Evolutionary conservation across 2,888 invertebrate species (phyloP).

Genomic region (Tyria jacobaeae): DNA sequence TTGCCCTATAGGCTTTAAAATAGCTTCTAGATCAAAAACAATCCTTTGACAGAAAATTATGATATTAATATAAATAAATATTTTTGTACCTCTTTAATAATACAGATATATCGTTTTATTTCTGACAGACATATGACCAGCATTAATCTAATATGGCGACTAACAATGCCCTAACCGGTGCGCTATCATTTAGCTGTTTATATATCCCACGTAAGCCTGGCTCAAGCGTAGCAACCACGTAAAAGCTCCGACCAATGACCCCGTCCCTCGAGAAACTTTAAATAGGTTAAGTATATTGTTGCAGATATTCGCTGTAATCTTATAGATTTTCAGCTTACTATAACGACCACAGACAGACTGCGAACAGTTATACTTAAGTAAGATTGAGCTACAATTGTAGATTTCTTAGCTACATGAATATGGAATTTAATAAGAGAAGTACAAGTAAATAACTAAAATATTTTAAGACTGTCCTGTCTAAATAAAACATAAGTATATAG

Average conservation of each 20-base stretch:
- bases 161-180: neutral
- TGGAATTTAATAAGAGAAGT: too few relatives aligned
- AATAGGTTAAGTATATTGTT: neutral
- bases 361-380: too few relatives aligned
- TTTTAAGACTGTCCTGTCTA: too few relatives aligned
- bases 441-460: too few relatives aligned
- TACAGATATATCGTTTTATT: neutral
- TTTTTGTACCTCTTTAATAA: neutral
- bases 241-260: slow-evolving; percentile 3
- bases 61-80: neutral
- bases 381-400: too few relatives aligned
- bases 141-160: neutral
- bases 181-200: slow-evolving; percentile 1
- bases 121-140: neutral
- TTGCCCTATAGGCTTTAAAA: too few relatives aligned
- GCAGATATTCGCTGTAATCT: neutral
- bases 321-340: neutral
- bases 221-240: neutral
- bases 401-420: too few relatives aligned
- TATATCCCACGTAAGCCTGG: slow-evolving; percentile 6
- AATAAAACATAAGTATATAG: too few relatives aligned
- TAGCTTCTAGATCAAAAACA: too few relatives aligned
- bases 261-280: neutral
- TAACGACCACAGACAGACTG: neutral
- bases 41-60: too few relatives aligned